A percentile compares a stretch with the other conserved stretches of the same genome.
Evolutionary conservation across 2,797 vertebrate genomes (phyloP).

Genomic region (Acrocephalus scirpaceus): DNA sequence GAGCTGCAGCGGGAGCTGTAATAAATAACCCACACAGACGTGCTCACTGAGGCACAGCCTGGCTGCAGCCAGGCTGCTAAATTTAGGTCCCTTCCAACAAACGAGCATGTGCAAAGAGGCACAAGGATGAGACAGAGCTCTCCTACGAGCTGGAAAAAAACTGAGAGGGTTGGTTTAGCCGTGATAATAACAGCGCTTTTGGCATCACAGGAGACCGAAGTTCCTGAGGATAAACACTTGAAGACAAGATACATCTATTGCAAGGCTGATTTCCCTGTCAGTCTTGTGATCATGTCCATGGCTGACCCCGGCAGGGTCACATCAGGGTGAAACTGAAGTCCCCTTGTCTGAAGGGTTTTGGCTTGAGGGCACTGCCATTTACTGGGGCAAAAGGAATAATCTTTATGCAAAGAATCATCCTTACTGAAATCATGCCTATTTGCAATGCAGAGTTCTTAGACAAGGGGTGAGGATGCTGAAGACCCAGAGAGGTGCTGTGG

Average conservation of each 20-base stretch:
- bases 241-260: not conserved
- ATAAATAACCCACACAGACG: not conserved
- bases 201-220: not conserved
- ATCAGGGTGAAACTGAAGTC: not conserved
- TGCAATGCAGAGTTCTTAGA: not conserved
- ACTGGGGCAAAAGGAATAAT: not conserved
- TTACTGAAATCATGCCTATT: not conserved
- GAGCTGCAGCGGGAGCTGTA: not conserved
- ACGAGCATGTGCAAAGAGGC: not conserved
- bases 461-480: not conserved
- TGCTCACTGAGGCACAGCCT: not conserved
- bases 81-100: constrained; percentile 21
- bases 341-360: not conserved
- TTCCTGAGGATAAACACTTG: not conserved
- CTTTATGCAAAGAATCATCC: not conserved
- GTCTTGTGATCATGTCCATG: not conserved
- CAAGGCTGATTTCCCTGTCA: not conserved
- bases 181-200: not conserved
- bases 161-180: not conserved
- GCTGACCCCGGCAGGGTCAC: not conserved
- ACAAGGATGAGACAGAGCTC: not conserved
- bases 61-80: not conserved
- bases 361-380: not conserved
- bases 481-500: not conserved
- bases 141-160: not conserved